Base-by-base conservation (phyloP, 2,113 vertebrate genomes). In the Oreochromis tanganicae region DNA sequence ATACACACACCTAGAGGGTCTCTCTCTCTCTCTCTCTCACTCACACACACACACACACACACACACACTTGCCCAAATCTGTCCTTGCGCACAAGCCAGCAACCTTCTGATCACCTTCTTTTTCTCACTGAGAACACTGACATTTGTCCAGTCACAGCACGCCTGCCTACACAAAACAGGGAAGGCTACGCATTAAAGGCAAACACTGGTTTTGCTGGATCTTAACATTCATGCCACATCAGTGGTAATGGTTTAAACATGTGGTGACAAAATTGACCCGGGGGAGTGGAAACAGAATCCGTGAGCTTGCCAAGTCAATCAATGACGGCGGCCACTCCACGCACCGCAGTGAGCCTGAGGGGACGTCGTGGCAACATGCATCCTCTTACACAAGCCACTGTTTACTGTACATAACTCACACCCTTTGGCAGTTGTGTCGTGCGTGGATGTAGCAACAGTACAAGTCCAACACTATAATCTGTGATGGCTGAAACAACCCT, bases 171-270 rank as follows among this genome's bases (percentile, higher is more conserved):
- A 5, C 41, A 86, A 34, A 50, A 41, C 54, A 78, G 21, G 71
- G 5, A 34, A 21, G 14, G 63, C 81, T 61, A 32, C 81, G 41
- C 36, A 89, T 86, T 82, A 27, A 87, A 86, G 4, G 5, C 81
- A 88, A 88, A 91, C 80, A 50, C 66, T 46, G 88, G 55, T 88
- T 59, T 73, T 83, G 85, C 75, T 83, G 12, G 61, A 21, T 41
- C 59, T 61, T 36, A 82, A 87, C 9, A 5, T 80, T 57, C 56
- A 43, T 19, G 80, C 84, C 73, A 83, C 91, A 90, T 92, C 71
- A 85, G 83, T 46, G 80, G 50, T 81, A 85, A 92, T 32, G 84
- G 54, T 89, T 91, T 90, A 84, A 94, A 90, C 92, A 94, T 94
- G 94, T 91, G 88, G 85, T 81, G 85, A 79, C 38, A 38, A 86